Percentiles rank a stretch among this genome's conserved stretches.
These are phyloP conservation scores for Chymomyza caudatula DNA, from an alignment of 2,888 invertebrate species.

Conservation along the genomic window DNA sequence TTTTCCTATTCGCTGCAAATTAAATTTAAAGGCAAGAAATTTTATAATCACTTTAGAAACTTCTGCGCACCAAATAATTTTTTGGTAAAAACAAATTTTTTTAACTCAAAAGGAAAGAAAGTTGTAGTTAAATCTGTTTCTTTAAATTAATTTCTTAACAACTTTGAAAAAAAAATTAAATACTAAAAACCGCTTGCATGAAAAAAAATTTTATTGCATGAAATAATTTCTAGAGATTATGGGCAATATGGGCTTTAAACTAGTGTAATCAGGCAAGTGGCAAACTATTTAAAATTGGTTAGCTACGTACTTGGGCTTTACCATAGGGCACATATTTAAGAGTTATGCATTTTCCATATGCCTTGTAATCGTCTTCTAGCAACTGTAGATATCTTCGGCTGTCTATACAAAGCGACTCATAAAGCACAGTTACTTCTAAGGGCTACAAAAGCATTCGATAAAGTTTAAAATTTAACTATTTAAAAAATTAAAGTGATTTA, in stretches of 20 bases:
- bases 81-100: neutral
- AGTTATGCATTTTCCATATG: constrained; percentile 78
- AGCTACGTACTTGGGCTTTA: constrained; percentile 81
- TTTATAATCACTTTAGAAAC: neutral
- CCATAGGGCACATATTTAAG: constrained; percentile 82
- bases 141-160: no score
- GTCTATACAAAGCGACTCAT: constrained; percentile 82
- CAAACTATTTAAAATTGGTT: no score
- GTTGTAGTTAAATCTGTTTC: no score
- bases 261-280: no score
- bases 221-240: no score
- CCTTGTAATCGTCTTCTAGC: constrained; percentile 77
- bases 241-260: no score
- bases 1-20: constrained; percentile 58
- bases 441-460: constrained; percentile 10
- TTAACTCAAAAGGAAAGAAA: no score
- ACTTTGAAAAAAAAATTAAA: no score
- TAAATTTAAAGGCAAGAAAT: neutral
- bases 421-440: constrained; percentile 79
- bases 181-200: no score
- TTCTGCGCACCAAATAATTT: neutral
- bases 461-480: neutral
- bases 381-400: constrained; percentile 80
- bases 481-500: no score
- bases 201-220: no score